Evolutionary conservation across 2,797 vertebrate genomes (phyloP).

Genomic region (Hemitrygon akajei): DNA sequence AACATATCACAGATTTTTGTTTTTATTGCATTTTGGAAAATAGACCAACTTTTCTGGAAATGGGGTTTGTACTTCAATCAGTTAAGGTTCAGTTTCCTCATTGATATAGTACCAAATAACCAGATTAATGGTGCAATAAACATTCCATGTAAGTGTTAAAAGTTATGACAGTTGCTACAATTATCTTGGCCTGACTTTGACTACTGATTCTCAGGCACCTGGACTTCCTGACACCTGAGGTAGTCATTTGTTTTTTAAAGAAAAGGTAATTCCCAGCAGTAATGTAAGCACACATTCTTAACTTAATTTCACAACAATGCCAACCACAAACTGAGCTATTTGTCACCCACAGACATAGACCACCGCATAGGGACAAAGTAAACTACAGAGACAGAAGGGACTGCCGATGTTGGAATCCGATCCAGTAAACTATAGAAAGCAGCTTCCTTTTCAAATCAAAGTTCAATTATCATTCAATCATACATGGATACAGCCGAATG

Average conservation of each 20-base stretch:
- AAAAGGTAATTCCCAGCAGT: not conserved
- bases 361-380: not conserved
- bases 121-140: not conserved
- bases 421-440: not conserved
- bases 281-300: not conserved
- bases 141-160: too few species aligned
- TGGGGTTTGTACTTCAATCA: too few species aligned
- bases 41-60: too few species aligned
- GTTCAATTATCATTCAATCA: too few species aligned
- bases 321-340: not conserved
- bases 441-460: not conserved
- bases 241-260: not conserved
- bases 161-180: not conserved
- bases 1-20: too few species aligned
- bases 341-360: not conserved
- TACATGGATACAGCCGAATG: too few species aligned
- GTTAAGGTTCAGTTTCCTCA: not conserved
- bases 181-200: not conserved
- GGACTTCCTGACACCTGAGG: not conserved
- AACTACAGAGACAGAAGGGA: not conserved
- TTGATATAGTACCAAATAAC: not conserved
- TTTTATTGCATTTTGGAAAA: too few species aligned
- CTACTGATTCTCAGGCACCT: not conserved
- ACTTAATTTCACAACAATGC: not conserved
- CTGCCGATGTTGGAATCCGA: too few species aligned